These are phyloP conservation scores for Chromobotia macracanthus DNA, from an alignment of 2,797 vertebrate genomes.

Conservation along the genomic window DNA sequence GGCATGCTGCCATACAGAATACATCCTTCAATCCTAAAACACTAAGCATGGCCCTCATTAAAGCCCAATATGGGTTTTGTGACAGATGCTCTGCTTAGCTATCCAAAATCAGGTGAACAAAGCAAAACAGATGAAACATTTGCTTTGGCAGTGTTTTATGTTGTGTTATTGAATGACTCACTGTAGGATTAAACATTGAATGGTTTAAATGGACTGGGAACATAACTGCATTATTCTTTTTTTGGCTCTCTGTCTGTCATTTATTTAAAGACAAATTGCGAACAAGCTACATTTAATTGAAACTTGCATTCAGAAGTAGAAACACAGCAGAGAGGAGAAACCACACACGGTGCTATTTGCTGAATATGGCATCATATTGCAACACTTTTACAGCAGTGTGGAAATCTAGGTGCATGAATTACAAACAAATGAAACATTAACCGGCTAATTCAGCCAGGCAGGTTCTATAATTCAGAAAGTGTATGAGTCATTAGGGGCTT, in stretches of 20 bases:
- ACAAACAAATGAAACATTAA: slow-evolving; percentile 46
- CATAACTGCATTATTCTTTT: slow-evolving; percentile 29
- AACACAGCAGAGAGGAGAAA: slow-evolving; percentile 35
- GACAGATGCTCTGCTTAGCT: slow-evolving; percentile 41
- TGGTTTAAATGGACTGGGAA: slow-evolving; percentile 9
- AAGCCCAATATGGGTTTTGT: slow-evolving; percentile 28
- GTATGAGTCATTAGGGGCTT: slow-evolving; percentile 46
- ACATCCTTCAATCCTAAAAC: slow-evolving; percentile 40
- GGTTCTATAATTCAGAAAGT: slow-evolving; percentile 38
- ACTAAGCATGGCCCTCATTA: slow-evolving; percentile 37
- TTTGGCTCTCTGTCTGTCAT: slow-evolving; percentile 50
- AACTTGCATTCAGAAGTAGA: background rate
- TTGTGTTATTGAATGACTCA: slow-evolving; percentile 43
- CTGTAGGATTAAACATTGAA: slow-evolving; percentile 36
- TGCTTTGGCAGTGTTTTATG: slow-evolving; percentile 18
- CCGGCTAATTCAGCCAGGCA: slow-evolving; percentile 40
- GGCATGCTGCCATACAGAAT: slow-evolving; percentile 24
- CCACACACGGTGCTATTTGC: background rate
- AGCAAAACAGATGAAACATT: slow-evolving; percentile 41
- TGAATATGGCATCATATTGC: slow-evolving; percentile 4
- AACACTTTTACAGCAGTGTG: slow-evolving; percentile 10
- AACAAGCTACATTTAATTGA: slow-evolving; percentile 35
- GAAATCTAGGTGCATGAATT: slow-evolving; percentile 40
- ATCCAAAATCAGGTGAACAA: slow-evolving; percentile 36
- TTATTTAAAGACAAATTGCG: slow-evolving; percentile 38